phyloP scores from a whole-genome alignment of 2,113 vertebrate species.

The Paramisgurnus dabryanus region DNA sequence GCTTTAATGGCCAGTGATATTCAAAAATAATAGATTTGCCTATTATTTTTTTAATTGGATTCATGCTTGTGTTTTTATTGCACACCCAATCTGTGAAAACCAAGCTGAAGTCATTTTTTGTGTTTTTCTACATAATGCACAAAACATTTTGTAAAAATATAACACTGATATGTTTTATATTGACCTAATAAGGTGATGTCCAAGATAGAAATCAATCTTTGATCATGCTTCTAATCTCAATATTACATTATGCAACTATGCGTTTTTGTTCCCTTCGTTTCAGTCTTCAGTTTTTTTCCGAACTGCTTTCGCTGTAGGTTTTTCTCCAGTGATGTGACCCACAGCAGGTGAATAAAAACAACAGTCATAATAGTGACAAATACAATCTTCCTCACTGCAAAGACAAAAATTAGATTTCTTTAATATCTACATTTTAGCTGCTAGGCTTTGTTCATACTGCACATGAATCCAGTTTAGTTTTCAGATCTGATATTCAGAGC shows the following conservation, averaged over 20 bases:
- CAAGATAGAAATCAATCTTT: too few relatives aligned
- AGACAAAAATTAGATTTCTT: neutral
- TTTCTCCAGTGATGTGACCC: conserved; percentile 8
- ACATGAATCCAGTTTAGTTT: too few relatives aligned
- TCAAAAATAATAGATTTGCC: conserved; percentile 64
- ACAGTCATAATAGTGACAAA: neutral
- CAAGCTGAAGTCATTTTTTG: too few relatives aligned
- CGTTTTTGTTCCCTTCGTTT: neutral
- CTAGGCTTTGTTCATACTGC: neutral
- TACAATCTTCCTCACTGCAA: neutral
- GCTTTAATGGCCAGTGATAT: conserved; percentile 72
- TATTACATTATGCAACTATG: conserved; percentile 43
- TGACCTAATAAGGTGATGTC: too few relatives aligned
- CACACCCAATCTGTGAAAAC: conserved; percentile 18
- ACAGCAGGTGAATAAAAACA: neutral
- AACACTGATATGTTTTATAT: too few relatives aligned
- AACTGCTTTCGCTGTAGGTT: neutral
- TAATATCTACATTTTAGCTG: neutral
- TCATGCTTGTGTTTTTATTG: conserved; percentile 53
- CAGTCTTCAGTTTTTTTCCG: conserved; percentile 33
- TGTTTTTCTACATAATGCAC: too few relatives aligned
- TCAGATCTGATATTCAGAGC: too few relatives aligned
- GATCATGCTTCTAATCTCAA: too few relatives aligned
- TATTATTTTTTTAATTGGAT: conserved; percentile 60
- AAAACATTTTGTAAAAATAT: too few relatives aligned